Evolutionary conservation across 2,888 invertebrate genomes (phyloP).

Genomic region (Polylopha cassiicola): DNA sequence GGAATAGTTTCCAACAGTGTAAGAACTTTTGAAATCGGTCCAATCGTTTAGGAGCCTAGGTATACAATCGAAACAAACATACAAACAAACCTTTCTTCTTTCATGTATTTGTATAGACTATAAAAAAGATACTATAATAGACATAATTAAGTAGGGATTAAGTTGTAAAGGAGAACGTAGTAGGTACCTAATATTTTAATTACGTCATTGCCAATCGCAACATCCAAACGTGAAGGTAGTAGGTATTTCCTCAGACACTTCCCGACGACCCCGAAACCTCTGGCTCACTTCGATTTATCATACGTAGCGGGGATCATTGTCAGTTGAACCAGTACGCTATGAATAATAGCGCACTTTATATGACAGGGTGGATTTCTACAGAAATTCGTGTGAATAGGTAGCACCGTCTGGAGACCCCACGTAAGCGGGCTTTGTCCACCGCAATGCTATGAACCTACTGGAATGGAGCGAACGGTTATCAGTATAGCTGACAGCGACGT

Average conservation of each 20-base stretch:
- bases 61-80: no score
- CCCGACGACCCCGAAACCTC: constrained; percentile 1
- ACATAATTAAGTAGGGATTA: no score
- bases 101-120: no score
- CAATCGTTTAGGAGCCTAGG: no score
- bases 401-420: constrained; percentile 33
- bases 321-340: constrained; percentile 47
- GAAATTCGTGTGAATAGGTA: constrained; percentile 58
- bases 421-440: constrained; percentile 49
- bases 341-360: constrained; percentile 66
- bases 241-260: not conserved
- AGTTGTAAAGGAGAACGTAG: no score
- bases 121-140: no score
- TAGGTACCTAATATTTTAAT: no score
- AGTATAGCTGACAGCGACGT: constrained; percentile 48
- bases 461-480: constrained; percentile 30
- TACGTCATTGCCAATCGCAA: no score
- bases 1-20: no score
- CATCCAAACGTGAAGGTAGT: no score
- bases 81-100: no score
- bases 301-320: constrained; percentile 49
- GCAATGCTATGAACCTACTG: constrained; percentile 42
- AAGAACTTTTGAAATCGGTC: no score
- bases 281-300: constrained; percentile 46
- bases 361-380: constrained; percentile 55